A percentile compares a stretch with the other conserved stretches of the same genome.
phyloP scores from a whole-genome alignment of 2,797 vertebrate species.

The Carapus acus region DNA sequence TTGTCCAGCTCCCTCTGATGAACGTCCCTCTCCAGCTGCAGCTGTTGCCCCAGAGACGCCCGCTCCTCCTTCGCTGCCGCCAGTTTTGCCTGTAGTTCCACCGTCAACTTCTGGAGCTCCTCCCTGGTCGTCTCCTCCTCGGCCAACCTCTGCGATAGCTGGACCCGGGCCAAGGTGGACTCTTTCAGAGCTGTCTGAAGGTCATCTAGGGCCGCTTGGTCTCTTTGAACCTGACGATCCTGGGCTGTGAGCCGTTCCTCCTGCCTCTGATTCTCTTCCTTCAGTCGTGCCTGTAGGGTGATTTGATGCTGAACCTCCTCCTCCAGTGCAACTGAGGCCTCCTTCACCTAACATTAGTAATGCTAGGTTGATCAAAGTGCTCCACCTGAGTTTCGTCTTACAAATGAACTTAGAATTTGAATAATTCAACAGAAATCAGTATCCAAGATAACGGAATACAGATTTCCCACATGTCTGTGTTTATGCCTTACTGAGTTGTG shows the following conservation, averaged over 20 bases:
- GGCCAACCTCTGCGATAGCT: constrained; percentile 72
- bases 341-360: constrained; percentile 53
- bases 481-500: too few species aligned
- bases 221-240: constrained; percentile 67
- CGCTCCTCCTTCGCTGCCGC: constrained; percentile 71
- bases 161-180: constrained; percentile 72
- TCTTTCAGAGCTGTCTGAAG: constrained; percentile 79
- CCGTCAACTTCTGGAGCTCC: constrained; percentile 55
- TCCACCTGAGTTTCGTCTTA: not conserved
- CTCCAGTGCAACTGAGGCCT: constrained; percentile 70
- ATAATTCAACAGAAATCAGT: constrained; percentile 1
- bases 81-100: constrained; percentile 72
- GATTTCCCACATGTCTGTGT: too few species aligned
- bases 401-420: not conserved
- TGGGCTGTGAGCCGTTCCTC: constrained; percentile 66
- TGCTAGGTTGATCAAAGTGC: constrained; percentile 13
- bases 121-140: constrained; percentile 77
- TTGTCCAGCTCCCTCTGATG: constrained; percentile 79
- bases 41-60: constrained; percentile 70
- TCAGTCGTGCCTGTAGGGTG: constrained; percentile 66
- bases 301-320: constrained; percentile 72
- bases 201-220: constrained; percentile 72
- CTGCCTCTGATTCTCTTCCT: constrained; percentile 76
- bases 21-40: constrained; percentile 84
- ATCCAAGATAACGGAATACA: too few species aligned